These are phyloP conservation scores for Seriola quinqueradiata DNA, from an alignment of 2,113 vertebrate species.

Conservation along the genomic window DNA sequence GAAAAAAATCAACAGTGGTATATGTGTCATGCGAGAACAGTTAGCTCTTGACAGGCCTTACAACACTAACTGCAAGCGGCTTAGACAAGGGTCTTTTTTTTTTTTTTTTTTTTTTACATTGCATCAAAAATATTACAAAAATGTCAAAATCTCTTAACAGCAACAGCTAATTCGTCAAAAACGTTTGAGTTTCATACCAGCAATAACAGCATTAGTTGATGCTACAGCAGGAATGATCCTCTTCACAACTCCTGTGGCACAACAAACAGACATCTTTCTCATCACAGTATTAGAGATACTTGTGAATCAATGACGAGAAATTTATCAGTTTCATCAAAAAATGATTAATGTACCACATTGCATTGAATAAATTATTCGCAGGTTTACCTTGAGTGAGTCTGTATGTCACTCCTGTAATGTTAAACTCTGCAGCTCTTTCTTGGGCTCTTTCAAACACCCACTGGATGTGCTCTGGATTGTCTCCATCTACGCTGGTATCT, in stretches of 20 bases:
- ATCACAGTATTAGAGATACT: not conserved
- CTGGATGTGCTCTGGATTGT: conserved; percentile 96
- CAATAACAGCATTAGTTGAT: conserved; percentile 98
- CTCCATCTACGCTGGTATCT: conserved; percentile 94
- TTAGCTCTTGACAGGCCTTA: no score
- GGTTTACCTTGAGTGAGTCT: conserved; percentile 96
- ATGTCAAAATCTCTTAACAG: not conserved
- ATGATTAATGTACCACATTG: not conserved
- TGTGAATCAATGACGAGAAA: not conserved
- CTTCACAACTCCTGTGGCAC: conserved; percentile 91
- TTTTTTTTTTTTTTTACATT: not conserved
- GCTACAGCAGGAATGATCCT: conserved; percentile 98
- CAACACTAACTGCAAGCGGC: no score
- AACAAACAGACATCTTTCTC: not conserved
- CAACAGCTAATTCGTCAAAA: not conserved
- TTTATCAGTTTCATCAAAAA: not conserved
- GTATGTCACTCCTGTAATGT: conserved; percentile 95
- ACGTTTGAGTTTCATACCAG: conserved; percentile 84
- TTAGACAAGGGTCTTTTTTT: not conserved
- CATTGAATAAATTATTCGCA: not conserved
- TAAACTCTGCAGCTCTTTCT: conserved; percentile 93
- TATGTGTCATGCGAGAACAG: not conserved
- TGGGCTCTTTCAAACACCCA: conserved; percentile 95
- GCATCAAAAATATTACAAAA: not conserved
- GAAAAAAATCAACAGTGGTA: not conserved